These are phyloP conservation scores for Pseudocheirus occidentalis DNA, from an alignment of 2,797 vertebrate genomes.

Conservation along the genomic window DNA sequence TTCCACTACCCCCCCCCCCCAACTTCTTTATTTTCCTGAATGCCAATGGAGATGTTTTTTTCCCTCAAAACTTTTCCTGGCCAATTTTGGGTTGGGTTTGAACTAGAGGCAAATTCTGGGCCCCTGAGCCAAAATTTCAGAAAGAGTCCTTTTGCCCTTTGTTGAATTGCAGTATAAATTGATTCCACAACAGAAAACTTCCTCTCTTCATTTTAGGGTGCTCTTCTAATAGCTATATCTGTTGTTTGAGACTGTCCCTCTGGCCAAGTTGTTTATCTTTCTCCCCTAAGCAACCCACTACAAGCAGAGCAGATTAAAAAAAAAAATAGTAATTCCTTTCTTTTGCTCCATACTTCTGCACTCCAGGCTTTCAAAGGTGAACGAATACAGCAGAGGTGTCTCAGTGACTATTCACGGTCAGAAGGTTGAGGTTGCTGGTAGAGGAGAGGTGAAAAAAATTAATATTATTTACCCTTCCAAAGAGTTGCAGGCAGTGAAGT, in stretches of 20 bases:
- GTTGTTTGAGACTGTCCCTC: background rate
- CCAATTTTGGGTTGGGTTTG: constrained; percentile 48
- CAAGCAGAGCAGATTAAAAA: background rate
- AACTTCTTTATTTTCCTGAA: background rate
- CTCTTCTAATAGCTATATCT: background rate
- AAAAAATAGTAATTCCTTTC: background rate
- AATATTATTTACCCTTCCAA: constrained; percentile 8
- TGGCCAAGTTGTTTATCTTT: constrained; percentile 15
- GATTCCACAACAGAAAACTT: constrained; percentile 16
- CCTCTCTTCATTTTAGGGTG: background rate
- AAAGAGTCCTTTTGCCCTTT: background rate
- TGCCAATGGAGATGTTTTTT: constrained; percentile 28
- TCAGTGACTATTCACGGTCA: background rate
- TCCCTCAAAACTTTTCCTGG: background rate
- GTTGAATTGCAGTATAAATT: constrained; percentile 37
- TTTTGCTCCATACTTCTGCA: background rate
- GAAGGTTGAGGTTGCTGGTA: constrained; percentile 1
- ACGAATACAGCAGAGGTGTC: background rate
- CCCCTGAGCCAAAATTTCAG: constrained; percentile 7
- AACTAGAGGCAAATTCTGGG: constrained; percentile 27
- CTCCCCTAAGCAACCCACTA: background rate
- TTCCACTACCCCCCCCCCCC: background rate
- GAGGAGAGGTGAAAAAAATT: constrained; percentile 25
- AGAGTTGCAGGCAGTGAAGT: background rate
- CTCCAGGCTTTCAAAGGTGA: constrained; percentile 5